Evolutionary conservation across 2,113 vertebrate genomes (phyloP).

Genomic region (Phalacrocorax aristotelis): DNA sequence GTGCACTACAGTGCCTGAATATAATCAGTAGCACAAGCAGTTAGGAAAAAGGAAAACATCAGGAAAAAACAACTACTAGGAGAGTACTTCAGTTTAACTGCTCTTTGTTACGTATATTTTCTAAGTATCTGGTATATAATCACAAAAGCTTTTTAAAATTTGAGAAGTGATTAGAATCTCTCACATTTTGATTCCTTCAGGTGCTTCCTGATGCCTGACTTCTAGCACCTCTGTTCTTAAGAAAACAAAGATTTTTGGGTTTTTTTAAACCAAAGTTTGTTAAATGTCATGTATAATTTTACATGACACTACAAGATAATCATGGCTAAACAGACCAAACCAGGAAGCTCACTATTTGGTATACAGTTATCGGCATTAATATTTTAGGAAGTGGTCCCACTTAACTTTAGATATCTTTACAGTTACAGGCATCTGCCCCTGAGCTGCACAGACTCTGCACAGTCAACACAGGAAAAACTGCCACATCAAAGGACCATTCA

Average conservation of each 20-base stretch:
- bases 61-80: neutral
- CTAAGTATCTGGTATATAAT: neutral
- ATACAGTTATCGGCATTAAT: neutral
- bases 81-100: neutral
- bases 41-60: neutral
- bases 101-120: neutral
- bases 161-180: neutral
- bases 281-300: neutral
- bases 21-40: neutral
- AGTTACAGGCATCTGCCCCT: neutral
- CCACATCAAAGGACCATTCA: neutral
- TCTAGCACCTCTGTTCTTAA: neutral
- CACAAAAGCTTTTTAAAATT: neutral
- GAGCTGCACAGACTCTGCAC: neutral
- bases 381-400: neutral
- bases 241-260: neutral
- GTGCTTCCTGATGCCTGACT: neutral
- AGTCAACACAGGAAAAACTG: neutral
- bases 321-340: neutral
- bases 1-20: neutral
- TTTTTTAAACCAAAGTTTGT: neutral
- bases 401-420: neutral
- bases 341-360: neutral
- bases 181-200: neutral
- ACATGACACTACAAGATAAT: neutral